phyloP scores from a whole-genome alignment of 2,797 vertebrate genomes.

The Phylloscopus collybita region DNA sequence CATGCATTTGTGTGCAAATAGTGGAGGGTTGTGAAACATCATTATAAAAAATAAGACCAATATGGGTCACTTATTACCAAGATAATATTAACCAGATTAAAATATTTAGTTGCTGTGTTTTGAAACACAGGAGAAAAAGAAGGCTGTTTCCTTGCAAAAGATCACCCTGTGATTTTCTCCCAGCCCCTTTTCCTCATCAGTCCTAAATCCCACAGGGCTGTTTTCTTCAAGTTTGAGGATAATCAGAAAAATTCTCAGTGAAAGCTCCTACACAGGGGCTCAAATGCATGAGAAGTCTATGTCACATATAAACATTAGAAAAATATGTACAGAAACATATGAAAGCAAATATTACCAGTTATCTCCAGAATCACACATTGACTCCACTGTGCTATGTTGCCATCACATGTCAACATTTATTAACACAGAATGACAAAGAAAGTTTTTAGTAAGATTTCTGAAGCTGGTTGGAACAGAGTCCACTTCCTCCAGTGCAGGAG shows the following conservation, averaged over 20 bases:
- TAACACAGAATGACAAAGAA: not conserved
- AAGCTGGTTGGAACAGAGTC: not conserved
- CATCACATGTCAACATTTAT: not conserved
- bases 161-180: not conserved
- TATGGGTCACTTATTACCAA: not conserved
- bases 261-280: not conserved
- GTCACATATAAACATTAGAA: not conserved
- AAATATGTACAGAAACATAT: not conserved
- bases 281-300: not conserved
- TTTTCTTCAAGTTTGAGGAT: not conserved
- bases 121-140: not conserved
- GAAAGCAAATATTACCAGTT: not conserved
- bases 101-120: not conserved
- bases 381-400: not conserved
- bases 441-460: not conserved
- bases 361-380: not conserved
- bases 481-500: not conserved
- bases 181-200: not conserved
- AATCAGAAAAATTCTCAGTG: not conserved
- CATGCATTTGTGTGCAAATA: fast-evolving
- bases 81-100: not conserved
- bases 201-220: not conserved
- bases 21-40: not conserved
- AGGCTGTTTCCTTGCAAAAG: not conserved
- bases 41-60: not conserved